Base-by-base conservation (phyloP, 64 coral and sea anemone species). In the Actinia equina region DNA sequence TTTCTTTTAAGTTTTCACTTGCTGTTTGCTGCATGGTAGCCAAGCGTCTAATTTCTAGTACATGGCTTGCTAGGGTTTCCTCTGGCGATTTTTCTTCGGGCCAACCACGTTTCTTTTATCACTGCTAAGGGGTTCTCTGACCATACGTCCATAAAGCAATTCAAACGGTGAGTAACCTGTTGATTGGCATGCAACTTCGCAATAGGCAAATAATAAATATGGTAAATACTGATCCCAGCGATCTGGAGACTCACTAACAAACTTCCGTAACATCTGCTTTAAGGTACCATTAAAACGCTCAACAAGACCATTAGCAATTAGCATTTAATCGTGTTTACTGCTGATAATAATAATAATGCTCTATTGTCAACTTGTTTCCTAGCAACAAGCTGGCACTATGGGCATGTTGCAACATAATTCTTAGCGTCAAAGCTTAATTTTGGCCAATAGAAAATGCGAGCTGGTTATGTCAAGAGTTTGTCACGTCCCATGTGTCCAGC, bases 361-460 rank as follows among this genome's bases (percentile, higher is more conserved):
- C 82, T 49, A 46, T 23, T 46, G 23, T 43, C 18, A n/a, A 55
- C 37, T 45, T 23, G 14, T 27, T 74, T 89, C 7, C 80, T 81
- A 64, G 22, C 18, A 14, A 84, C 88, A 23, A 84, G 17, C 44
- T 93, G 92, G 57, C 92, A 93, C 11, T 89, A 56, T 22, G 89
- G 71, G 74, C 83, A 87, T 17, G 88, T 87, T 22, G 61, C 51
- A 49, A 84, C 90, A 63, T 87, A 87, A 53, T 78, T 20, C 7
- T 81, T 37, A 3, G 88, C 91, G 69, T 93, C 91, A 18, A 80
- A 81, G 30, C 85, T 82, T 23, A 93, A 59, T 16, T 86, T 86
- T 52, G 91, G 86, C 91, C 91, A 93, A 52, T 93, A 93, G 71
- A 93, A 93, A 53, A 52, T 76, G 81, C 63, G 63, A 77, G 25